phyloP scores from a whole-genome alignment of 1,140 invertebrate genomes.

The Leptestheria dahalacensis region DNA sequence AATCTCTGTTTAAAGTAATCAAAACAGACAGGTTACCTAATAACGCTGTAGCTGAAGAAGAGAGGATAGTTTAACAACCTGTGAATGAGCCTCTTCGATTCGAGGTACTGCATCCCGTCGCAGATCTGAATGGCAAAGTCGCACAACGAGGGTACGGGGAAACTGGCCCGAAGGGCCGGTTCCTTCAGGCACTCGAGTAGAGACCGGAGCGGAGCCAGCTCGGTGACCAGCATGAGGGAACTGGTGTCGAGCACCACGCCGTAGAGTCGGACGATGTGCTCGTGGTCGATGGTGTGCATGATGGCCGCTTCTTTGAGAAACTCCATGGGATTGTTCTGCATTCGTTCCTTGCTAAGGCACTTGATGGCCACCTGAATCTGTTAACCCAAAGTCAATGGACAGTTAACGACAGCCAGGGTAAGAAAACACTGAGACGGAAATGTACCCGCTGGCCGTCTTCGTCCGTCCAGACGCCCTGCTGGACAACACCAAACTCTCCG shows the following conservation, averaged over 20 bases:
- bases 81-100: slow-evolving; percentile 85
- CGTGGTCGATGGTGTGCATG: slow-evolving; percentile 94
- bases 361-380: slow-evolving; percentile 95
- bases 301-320: slow-evolving; percentile 96
- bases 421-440: background rate
- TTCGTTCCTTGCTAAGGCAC: slow-evolving; percentile 77
- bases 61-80: too few species aligned
- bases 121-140: slow-evolving; percentile 89
- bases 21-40: too few species aligned
- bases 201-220: slow-evolving; percentile 84
- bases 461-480: slow-evolving; percentile 96
- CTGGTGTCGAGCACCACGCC: slow-evolving; percentile 92
- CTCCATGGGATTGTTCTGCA: slow-evolving; percentile 89
- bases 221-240: slow-evolving; percentile 88
- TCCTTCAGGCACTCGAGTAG: slow-evolving; percentile 91
- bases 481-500: slow-evolving; percentile 94
- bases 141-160: slow-evolving; percentile 73
- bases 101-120: slow-evolving; percentile 90
- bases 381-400: slow-evolving; percentile 9
- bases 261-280: slow-evolving; percentile 90
- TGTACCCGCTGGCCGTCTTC: slow-evolving; percentile 65
- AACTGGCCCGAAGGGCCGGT: slow-evolving; percentile 65
- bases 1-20: slow-evolving; percentile 45
- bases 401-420: background rate
- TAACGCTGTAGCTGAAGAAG: too few species aligned